Evolutionary conservation across 1,140 invertebrate species (phyloP), one percentile per base, ranked within the genome.

Genomic region (Sitobion miscanthi): DNA sequence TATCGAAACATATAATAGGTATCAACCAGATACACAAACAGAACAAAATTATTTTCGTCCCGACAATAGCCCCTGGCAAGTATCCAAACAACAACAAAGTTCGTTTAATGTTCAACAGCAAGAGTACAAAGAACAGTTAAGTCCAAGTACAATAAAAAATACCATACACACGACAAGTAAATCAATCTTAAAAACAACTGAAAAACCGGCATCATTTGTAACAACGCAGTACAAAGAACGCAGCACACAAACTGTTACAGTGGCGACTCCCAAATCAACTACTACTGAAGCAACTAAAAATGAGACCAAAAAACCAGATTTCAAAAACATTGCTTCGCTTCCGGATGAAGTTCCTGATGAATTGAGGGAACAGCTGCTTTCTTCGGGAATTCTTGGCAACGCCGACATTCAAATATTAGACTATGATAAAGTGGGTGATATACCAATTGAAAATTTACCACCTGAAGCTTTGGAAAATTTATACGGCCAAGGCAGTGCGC

Each of bases 311-410:
- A 94, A 96, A 95, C 45, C 57, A 20, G 94, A 95, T 95, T 95
- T 96, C 94, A 95, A 96, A 83, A 95, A 96, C 94, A 94, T 96
- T 1, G 95, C 96, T 0, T 96, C 97, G 95, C 95, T 98, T 45
- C 98, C 98, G 20, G 97, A 98, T 95, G 98, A 98, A 96, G 97
- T 98, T 17, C 98, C 98, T 3, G 97, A 98, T 93, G 97, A 98
- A 95, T 96, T 98, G 62, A 96, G 97, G 88, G 96, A 98, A 95
- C 97, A 98, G 94, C 95, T 98, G 0, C 94, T 98, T n/a, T 97
- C 97, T 83, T 98, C 97, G 0, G 98, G 98, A 77, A 98, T 98
- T 94, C 95, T 98, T 82, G 97, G 97, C 94, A 98, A 98, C 94
- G 97, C 98, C 47, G 97, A 98, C 94, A 98, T 98, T 93, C 98